phyloP scores from a whole-genome alignment of 2,888 invertebrate genomes.

The Celastrina argiolus region DNA sequence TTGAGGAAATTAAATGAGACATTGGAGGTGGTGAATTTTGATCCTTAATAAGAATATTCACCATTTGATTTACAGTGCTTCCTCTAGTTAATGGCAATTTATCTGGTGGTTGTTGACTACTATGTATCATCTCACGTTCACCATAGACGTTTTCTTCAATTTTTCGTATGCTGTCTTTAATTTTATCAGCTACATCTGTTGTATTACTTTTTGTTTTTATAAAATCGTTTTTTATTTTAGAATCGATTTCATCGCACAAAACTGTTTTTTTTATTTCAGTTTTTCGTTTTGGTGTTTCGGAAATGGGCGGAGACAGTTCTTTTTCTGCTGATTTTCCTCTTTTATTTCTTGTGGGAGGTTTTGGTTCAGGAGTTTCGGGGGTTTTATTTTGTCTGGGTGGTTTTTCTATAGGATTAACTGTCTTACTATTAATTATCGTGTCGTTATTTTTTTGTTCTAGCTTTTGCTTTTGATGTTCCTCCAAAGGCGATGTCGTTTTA shows the following conservation, averaged over 20 bases:
- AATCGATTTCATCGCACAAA: conserved; percentile 63
- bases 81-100: conserved; percentile 84
- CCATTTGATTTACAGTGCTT: conserved; percentile 86
- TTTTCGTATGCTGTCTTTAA: conserved; percentile 72
- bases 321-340: conserved; percentile 59
- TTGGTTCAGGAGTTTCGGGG: conserved; percentile 64
- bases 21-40: conserved; percentile 82
- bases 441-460: conserved; percentile 53
- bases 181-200: conserved; percentile 64
- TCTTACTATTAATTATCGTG: conserved; percentile 48
- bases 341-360: conserved; percentile 57
- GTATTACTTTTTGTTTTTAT: conserved; percentile 49
- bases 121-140: conserved; percentile 82
- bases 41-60: conserved; percentile 85
- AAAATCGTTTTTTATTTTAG: conserved; percentile 27
- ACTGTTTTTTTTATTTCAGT: conserved; percentile 57
- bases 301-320: conserved; percentile 56
- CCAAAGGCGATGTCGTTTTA: conserved; percentile 64
- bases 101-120: conserved; percentile 83
- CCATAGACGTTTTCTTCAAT: conserved; percentile 72
- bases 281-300: conserved; percentile 66
- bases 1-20: conserved; percentile 78
- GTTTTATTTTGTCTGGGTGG: conserved; percentile 64
- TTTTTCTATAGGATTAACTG: conserved; percentile 70
- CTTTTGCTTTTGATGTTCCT: conserved; percentile 59